Percentiles rank a stretch among this genome's conserved stretches.
phyloP scores from a whole-genome alignment of 2,113 vertebrate species.

The Xerus inauris region DNA sequence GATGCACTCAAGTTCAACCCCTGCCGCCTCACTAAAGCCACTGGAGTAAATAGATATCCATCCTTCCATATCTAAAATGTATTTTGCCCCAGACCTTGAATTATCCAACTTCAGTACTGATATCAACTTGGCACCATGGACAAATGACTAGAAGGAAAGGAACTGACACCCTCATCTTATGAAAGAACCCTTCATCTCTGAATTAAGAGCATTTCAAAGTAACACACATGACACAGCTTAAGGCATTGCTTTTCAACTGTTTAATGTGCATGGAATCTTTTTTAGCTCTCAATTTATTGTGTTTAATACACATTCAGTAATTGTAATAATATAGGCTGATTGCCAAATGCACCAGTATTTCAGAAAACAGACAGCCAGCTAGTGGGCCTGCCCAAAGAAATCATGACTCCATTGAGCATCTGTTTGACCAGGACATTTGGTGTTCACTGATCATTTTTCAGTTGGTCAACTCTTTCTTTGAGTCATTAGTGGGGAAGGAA shows the following conservation, averaged over 20 bases:
- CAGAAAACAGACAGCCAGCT: not conserved
- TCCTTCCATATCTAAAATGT: not conserved
- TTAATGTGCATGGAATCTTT: not conserved
- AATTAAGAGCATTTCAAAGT: not conserved
- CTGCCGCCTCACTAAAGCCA: not conserved
- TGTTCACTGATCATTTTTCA: not conserved
- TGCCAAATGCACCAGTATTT: not conserved
- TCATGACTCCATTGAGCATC: not conserved
- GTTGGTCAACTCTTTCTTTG: not conserved
- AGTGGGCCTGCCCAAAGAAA: not conserved
- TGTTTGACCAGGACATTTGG: not conserved
- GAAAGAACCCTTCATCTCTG: not conserved
- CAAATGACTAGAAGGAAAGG: not conserved
- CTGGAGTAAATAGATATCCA: not conserved
- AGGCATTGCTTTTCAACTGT: not conserved
- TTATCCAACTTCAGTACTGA: not conserved
- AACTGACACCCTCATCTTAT: fast-evolving
- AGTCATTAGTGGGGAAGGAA: not conserved
- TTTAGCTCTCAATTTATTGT: not conserved
- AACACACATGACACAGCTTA: not conserved
- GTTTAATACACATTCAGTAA: not conserved
- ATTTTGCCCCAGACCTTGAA: not conserved
- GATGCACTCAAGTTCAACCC: not conserved
- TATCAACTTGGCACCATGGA: not conserved
- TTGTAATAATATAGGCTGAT: not conserved